A percentile compares a stretch with the other conserved stretches of the same genome.
phyloP scores from a whole-genome alignment of 2,797 vertebrate genomes.

The Pteronotus mesoamericanus region DNA sequence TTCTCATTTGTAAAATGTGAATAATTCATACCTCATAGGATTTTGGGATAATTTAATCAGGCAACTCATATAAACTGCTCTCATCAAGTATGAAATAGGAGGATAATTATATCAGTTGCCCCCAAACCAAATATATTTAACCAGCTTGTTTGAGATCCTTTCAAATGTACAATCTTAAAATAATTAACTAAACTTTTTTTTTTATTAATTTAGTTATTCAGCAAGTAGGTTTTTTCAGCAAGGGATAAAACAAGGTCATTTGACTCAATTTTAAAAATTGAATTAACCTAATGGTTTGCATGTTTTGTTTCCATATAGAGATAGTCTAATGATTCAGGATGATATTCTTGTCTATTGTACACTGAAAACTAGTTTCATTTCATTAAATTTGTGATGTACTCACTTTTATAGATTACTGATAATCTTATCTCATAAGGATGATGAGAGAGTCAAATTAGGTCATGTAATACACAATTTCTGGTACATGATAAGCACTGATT shows the following conservation, averaged over 20 bases:
- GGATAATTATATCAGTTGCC: conserved; percentile 39
- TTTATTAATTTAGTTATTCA: neutral
- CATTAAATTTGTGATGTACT: conserved; percentile 25
- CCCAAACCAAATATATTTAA: conserved; percentile 35
- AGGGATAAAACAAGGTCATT: conserved; percentile 4
- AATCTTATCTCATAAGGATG: neutral
- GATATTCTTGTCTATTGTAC: neutral
- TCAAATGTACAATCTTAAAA: conserved; percentile 49
- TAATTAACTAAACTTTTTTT: conserved; percentile 25
- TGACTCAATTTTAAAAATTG: conserved; percentile 10
- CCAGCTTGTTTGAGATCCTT: conserved; percentile 16
- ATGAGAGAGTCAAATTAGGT: neutral
- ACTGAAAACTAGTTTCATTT: conserved; percentile 28
- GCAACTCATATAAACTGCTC: conserved; percentile 27
- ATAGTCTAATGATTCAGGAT: conserved; percentile 19
- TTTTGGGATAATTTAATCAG: conserved; percentile 44
- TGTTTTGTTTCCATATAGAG: conserved; percentile 9
- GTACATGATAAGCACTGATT: neutral
- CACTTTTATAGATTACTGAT: conserved; percentile 1
- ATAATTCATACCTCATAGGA: conserved; percentile 51
- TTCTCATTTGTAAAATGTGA: conserved; percentile 42
- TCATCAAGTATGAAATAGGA: conserved; percentile 31
- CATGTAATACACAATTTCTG: neutral
- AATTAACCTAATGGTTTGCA: conserved; percentile 24
- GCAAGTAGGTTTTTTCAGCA: neutral